Evolutionary conservation across 2,797 vertebrate species (phyloP), one percentile per base, ranked within the genome.

Genomic region (Orestias chungarensis): DNA sequence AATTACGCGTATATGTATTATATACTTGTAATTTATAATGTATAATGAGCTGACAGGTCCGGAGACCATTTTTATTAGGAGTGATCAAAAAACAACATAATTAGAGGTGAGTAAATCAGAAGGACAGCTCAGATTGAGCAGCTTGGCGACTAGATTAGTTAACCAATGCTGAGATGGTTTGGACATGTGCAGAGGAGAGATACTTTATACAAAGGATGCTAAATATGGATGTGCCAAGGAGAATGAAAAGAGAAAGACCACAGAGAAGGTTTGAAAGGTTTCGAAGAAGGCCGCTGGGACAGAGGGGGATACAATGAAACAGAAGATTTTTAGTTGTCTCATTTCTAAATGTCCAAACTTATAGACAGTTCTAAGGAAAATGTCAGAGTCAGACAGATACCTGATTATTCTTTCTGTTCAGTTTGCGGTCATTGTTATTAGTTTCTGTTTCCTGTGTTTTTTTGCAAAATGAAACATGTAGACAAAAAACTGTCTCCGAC

Each of bases 161-260:
- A n/a, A 62, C 10, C 59, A 62, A 62, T n/a, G 4, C 33, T 61
- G 35, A n/a, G 11, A 38, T 40, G 59, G 59, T 62, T 62, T 62
- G 33, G 35, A 25, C 33, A n/a, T 62, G 59, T 62, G 59, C 33
- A 62, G 33, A 62, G 59, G 59, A 62, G 23, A 38, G 59, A 62
- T 62, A 62, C 3, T 14, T 4, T 62, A n/a, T 40, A 40, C 20
- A 40, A 62, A 62, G 35, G 11, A 38, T 62, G 59, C n/a, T 62
- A 40, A 62, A 62, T 62, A 62, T 62, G 59, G 59, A 62, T 20
- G 15, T 38, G 59, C 59, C 59, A 62, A 40, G 23, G 35, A 62
- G 38, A 38, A 6, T 33, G 31, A 59, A 59, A 62, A 62, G 20
- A 61, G 57, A 61, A 61, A 62, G 35, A 40, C 59, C 35, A 40